Percentiles rank a stretch among this genome's conserved stretches.
Evolutionary conservation across 2,888 invertebrate genomes (phyloP).

Genomic region (Drosophila prolongata): DNA sequence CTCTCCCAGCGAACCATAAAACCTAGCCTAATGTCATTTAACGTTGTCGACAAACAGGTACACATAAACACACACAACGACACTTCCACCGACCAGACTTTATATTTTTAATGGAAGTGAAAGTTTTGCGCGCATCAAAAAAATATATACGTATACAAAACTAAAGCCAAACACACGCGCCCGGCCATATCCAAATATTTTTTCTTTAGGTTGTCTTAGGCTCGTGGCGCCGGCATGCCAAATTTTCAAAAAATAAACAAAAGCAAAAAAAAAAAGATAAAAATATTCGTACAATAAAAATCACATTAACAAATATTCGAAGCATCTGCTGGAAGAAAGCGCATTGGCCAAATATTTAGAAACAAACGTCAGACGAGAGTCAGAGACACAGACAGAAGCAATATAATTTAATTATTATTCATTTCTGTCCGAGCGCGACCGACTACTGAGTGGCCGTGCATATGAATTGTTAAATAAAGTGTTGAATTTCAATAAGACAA

Average conservation of each 20-base stretch:
- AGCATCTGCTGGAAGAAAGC: conserved; percentile 63
- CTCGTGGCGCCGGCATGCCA: conserved; percentile 64
- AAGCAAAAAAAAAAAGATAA: conserved; percentile 36
- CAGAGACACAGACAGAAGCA: conserved; percentile 21
- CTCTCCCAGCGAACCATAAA: conserved; percentile 55
- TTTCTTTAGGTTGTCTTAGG: conserved; percentile 39
- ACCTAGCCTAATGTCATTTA: conserved; percentile 77
- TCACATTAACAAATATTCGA: conserved; percentile 63
- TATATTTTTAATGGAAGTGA: conserved; percentile 73
- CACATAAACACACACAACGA: conserved; percentile 29
- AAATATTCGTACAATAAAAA: conserved; percentile 56
- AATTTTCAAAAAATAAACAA: conserved; percentile 58
- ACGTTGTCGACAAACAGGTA: conserved; percentile 71
- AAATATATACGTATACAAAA: conserved; percentile 39
- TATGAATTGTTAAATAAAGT: conserved; percentile 48
- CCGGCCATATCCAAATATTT: conserved; percentile 57
- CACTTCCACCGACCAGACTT: conserved; percentile 48
- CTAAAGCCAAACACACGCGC: conserved; percentile 57
- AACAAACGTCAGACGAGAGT: conserved; percentile 35
- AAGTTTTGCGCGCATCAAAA: conserved; percentile 70
- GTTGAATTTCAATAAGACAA: conserved; percentile 44
- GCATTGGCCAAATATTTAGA: conserved; percentile 49
- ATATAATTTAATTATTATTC: conserved; percentile 56
- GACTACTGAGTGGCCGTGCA: conserved; percentile 24
- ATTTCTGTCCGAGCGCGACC: conserved; percentile 29